Base-by-base conservation (phyloP, 2,113 vertebrate species). In the Psammodynastes pulverulentus region DNA sequence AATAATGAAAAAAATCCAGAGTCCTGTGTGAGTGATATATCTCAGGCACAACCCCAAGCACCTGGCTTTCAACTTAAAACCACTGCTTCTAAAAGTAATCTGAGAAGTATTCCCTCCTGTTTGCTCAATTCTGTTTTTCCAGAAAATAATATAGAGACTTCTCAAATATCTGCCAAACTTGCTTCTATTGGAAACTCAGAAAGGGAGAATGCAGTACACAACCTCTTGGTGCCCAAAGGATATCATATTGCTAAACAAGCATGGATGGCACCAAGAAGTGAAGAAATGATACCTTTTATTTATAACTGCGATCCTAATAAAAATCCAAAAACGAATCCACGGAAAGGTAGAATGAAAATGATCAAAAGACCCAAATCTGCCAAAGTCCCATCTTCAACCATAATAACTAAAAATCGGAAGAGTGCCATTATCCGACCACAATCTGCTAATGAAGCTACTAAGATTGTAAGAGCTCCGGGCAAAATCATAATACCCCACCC, bases 211-310 rank as follows among this genome's bases (percentile, higher is more conserved):
- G 53, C 3, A 3, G 49, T 94, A 94, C 93, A 87, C 91, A 96
- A 96, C 94, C 93, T 93, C 67, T 92, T 96, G 93, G 88, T 84
- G 51, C 94, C 97, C 93, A 54, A 96, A n/a, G 94, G 92, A 93
- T 95, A 96, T 94, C 96, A 94, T 90, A 96, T 97, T 96, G 95
- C 97, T 94, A 98, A 97, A 96, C 98, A 98, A 94, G 97, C 98
- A 46, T 99, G 98, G 98, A 92, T 97, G 95, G 93, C 97, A 94
- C 96, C 97, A 89, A 96, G 96, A 95, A 96, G 95, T 93, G 97
- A 98, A 94, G 97, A 97, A 93, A 95, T 84, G 88, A 96, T 96
- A 89, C 53, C 92, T 58, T 90, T 84, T 26, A 46, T 93, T 58
- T 88, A 46, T 92, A 92, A 53, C n/a, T 91, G 94, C 52, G 95